A percentile compares a stretch with the other conserved stretches of the same genome.
Evolutionary conservation across 2,797 vertebrate species (phyloP).

Genomic region (Knipowitschia caucasica): DNA sequence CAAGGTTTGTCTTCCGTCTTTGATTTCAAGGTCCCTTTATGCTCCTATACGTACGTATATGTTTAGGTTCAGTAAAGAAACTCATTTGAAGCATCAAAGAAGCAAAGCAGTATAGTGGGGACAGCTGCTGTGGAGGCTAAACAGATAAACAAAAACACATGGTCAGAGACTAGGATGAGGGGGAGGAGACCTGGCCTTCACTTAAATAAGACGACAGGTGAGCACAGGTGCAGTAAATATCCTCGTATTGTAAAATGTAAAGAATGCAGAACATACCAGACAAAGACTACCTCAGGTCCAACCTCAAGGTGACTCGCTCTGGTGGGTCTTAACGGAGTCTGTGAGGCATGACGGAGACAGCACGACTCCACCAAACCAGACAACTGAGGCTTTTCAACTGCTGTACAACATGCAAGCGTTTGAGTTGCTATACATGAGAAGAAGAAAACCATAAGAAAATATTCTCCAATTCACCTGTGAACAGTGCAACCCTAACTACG

Average conservation of each 20-base stretch:
- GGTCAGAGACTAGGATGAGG: conserved; percentile 6
- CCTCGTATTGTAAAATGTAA: neutral
- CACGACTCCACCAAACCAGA: neutral
- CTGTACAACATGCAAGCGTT: too few species aligned
- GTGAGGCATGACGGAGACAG: neutral
- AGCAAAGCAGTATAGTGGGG: conserved; percentile 19
- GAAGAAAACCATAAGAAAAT: too few species aligned
- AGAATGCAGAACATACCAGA: conserved; percentile 5
- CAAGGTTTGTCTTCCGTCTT: neutral
- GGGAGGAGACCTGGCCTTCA: conserved; percentile 6
- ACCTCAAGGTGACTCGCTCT: neutral
- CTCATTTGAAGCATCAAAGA: conserved; percentile 6
- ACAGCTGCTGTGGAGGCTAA: conserved; percentile 46
- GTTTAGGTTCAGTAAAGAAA: conserved; percentile 12
- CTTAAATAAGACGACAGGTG: conserved; percentile 16
- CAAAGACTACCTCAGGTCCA: neutral
- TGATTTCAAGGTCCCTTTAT: neutral
- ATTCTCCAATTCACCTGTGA: too few species aligned
- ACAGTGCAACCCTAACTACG: too few species aligned
- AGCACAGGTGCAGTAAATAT: neutral
- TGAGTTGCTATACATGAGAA: too few species aligned
- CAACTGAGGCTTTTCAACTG: neutral
- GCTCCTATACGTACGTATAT: conserved; percentile 11
- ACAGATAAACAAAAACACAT: conserved; percentile 47
- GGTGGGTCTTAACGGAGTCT: neutral